phyloP scores from a whole-genome alignment of 2,888 invertebrate genomes.

The Metopia argyrocephala region DNA sequence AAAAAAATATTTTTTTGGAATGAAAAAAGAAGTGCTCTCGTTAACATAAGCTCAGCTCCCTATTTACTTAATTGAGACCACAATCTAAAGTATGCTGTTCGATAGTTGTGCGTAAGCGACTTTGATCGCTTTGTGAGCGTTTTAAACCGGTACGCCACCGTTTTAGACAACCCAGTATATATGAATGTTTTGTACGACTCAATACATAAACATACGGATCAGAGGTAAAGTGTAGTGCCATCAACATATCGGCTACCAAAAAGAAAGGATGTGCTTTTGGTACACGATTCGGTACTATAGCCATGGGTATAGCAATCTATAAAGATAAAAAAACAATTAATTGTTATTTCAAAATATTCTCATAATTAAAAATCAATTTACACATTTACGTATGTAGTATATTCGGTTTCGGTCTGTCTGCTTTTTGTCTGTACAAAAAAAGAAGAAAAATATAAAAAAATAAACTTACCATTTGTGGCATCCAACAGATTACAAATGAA shows the following conservation, averaged over 20 bases:
- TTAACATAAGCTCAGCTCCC: not conserved
- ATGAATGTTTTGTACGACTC: constrained; percentile 80
- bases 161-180: constrained; percentile 74
- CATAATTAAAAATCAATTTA: constrained; percentile 41
- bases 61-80: constrained; percentile 71
- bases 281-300: constrained; percentile 74
- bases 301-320: constrained; percentile 84
- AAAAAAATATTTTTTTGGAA: not conserved
- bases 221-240: constrained; percentile 89
- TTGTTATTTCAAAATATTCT: constrained; percentile 13
- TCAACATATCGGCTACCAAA: constrained; percentile 84
- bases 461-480: constrained; percentile 89
- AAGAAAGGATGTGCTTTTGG: constrained; percentile 76
- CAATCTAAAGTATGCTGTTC: constrained; percentile 75
- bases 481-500: constrained; percentile 91
- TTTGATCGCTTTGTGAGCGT: constrained; percentile 76
- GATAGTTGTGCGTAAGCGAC: constrained; percentile 75
- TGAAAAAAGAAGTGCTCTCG: not conserved
- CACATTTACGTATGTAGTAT: not conserved
- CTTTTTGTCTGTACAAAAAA: not conserved
- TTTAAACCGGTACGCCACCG: constrained; percentile 75
- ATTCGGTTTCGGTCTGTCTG: not conserved
- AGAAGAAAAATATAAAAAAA: too few relatives aligned
- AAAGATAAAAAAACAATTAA: constrained; percentile 2
- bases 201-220: constrained; percentile 92